Percentiles rank a stretch among this genome's conserved stretches.
phyloP scores from a whole-genome alignment of 2,888 invertebrate genomes.

The Heliconius ethilla region DNA sequence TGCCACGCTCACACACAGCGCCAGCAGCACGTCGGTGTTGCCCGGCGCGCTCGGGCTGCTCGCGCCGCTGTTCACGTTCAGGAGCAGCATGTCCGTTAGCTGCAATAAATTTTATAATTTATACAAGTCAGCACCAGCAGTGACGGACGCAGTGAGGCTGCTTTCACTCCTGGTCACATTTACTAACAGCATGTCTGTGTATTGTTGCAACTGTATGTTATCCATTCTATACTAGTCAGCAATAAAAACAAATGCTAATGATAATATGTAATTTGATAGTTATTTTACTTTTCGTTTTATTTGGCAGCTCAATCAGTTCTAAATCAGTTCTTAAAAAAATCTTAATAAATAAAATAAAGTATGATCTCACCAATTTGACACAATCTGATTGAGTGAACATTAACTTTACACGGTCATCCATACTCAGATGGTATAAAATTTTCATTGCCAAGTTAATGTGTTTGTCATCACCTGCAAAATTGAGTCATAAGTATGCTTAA shows the following conservation, averaged over 20 bases:
- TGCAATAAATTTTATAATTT: constrained; percentile 49
- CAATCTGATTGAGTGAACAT: constrained; percentile 97
- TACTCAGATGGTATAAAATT: constrained; percentile 95
- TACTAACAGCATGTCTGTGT: neutral
- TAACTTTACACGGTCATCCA: constrained; percentile 96
- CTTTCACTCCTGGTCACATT: neutral
- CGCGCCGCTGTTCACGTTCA: constrained; percentile 88
- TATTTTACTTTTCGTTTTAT: neutral
- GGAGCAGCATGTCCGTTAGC: constrained; percentile 89
- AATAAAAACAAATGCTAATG: no score
- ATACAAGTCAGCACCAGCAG: no score
- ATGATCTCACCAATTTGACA: constrained; percentile 86
- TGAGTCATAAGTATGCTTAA: neutral
- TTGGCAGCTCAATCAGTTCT: neutral
- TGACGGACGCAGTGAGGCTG: no score
- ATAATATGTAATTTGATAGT: no score
- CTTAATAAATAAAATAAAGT: neutral
- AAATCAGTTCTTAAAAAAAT: constrained; percentile 41
- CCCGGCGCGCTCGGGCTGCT: constrained; percentile 72
- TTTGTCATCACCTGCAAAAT: constrained; percentile 86
- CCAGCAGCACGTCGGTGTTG: constrained; percentile 90
- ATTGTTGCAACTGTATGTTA: no score
- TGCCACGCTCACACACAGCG: constrained; percentile 95
- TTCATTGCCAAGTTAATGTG: constrained; percentile 90
- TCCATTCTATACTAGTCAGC: no score